Evolutionary conservation across 37 sponge, comb jelly and placozoan genomes (phyloP).

Genomic region (Agelas oroides): DNA sequence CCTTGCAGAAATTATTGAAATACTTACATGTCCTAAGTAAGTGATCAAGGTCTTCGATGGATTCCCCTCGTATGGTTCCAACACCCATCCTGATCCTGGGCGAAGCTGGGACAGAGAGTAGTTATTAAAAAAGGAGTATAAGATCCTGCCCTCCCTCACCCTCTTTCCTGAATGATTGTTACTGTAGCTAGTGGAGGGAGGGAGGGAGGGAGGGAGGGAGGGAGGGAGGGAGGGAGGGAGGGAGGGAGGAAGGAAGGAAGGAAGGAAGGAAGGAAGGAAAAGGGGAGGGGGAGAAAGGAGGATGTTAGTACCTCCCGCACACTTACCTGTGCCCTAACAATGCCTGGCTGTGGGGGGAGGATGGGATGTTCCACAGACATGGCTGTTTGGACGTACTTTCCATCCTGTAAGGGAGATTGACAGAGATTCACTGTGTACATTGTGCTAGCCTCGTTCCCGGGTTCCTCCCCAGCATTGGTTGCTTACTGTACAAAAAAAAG

Average conservation of each 20-base stretch:
- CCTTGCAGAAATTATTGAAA: no score
- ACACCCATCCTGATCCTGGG: constrained; percentile 72
- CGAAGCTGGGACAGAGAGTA: constrained; percentile 13
- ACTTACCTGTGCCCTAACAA: constrained; percentile 61
- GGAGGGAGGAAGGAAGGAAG: no score
- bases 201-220: no score
- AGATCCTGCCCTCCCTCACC: no score
- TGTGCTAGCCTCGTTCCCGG: no score
- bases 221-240: no score
- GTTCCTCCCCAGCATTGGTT: no score
- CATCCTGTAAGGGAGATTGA: constrained; percentile 38
- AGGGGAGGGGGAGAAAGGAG: no score
- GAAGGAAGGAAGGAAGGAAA: no score
- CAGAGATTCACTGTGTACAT: background rate
- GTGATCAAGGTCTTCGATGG: constrained; percentile 47
- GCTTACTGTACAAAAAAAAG: no score
- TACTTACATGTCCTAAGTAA: constrained; percentile 64
- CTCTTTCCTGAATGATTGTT: no score
- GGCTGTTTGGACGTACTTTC: constrained; percentile 54
- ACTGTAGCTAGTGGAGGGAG: background rate
- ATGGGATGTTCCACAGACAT: constrained; percentile 61
- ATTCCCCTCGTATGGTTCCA: constrained; percentile 63
- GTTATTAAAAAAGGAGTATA: background rate
- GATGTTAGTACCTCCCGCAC: no score
- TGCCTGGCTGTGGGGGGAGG: constrained; percentile 40